Conservation (phyloP, 2,888 invertebrate species). For the Allolobophora icterica region DNA sequence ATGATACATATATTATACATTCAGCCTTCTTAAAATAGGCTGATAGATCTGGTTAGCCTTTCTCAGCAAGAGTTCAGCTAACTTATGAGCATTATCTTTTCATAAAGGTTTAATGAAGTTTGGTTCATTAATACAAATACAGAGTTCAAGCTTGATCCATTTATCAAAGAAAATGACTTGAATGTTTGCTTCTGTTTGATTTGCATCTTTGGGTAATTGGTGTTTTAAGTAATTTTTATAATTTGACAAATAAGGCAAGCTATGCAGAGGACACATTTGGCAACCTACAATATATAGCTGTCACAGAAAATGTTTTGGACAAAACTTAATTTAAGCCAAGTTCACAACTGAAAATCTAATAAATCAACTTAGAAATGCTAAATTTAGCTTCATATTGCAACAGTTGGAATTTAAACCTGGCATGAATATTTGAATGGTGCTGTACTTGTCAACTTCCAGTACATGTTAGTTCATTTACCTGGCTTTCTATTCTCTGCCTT, state of each 20-base stretch:
- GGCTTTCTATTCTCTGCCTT: slow-evolving; percentile 84
- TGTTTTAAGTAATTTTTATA: neutral
- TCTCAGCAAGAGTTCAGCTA: too few relatives aligned
- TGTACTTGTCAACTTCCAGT: neutral
- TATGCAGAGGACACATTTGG: neutral
- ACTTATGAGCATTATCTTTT: too few relatives aligned
- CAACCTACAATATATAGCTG: neutral
- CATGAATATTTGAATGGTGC: neutral
- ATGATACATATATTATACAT: neutral
- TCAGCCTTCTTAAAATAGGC: neutral
- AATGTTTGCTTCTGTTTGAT: slow-evolving; percentile 17
- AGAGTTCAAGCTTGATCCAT: too few relatives aligned
- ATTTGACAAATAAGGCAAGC: neutral
- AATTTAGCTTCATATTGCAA: neutral
- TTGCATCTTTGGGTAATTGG: neutral
- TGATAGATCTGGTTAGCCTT: too few relatives aligned
- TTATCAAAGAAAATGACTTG: neutral
- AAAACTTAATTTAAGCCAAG: neutral
- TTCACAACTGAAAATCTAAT: neutral
- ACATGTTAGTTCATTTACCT: slow-evolving; percentile 67
- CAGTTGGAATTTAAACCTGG: neutral
- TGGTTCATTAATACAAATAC: too few relatives aligned
- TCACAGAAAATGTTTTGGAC: neutral
- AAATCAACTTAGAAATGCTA: neutral
- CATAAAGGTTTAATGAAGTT: too few relatives aligned